Evolutionary conservation across 2,113 vertebrate species (phyloP), one percentile per base, ranked within the genome.

Genomic region (Pseudorasbora parva): DNA sequence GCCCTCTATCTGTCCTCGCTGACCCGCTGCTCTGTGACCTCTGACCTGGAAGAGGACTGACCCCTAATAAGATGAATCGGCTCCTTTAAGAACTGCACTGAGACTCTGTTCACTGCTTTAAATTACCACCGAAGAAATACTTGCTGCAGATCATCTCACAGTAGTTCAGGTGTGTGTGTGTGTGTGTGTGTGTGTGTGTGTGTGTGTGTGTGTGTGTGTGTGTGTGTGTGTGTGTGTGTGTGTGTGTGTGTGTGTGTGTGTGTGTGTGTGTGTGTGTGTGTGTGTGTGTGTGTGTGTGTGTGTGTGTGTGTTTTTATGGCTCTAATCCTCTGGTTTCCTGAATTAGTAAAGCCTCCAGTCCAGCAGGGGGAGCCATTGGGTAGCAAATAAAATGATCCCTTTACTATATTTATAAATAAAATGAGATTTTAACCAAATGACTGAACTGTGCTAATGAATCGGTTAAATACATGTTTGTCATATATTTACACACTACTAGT

Each of bases 1-100:
- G 85, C 93, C 5, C 91, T 95, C 19, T 93, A 92, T 85, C 84
- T 95, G 74, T 94, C 93, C 56, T 89, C 88, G 54, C 84, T 94
- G 85, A 93, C 90, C n/a, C 89, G 90, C 83, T 93, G 92, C 88
- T 89, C 90, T 0, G 78, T 89, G 57, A 91, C 92, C 19, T 78
- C 85, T 11, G 93, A 94, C 82, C 85, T 90, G 0, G 91, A 51
- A 8, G 71, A 74, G 14, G 71, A 74, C 71, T 74, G 30, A 49
- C 45, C 45, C 27, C 12, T 23, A 27, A 15, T 51, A 8, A 19
- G 41, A 30, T 27, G 21, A 43, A 6, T 71, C 3, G 4, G 57
- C 5, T 4, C 7, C 51, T 54, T 4, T 37, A 41, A 19, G 17
- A 37, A 11, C 17, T 21, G 7, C 27, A 4, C 8, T 37, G 10